A percentile compares a stretch with the other conserved stretches of the same genome.
These are phyloP conservation scores for Acrocephalus arundinaceus DNA, from an alignment of 2,113 vertebrate genomes.

Conservation along the genomic window DNA sequence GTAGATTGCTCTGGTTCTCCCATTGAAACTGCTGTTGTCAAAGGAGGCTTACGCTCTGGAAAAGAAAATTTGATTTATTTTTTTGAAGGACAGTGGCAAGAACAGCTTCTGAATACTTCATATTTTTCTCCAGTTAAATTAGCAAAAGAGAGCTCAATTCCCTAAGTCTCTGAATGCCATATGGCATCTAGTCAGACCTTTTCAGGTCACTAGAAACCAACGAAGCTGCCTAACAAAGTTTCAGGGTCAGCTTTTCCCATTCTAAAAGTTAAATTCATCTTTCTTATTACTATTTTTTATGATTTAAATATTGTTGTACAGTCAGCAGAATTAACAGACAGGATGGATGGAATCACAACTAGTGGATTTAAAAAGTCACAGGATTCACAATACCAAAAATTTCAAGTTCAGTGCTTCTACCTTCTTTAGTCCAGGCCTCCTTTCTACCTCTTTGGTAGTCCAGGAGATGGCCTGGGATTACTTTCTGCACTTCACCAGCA, in stretches of 20 bases:
- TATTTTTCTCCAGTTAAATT: neutral
- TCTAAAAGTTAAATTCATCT: neutral
- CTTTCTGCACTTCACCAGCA: neutral
- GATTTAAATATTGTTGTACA: neutral
- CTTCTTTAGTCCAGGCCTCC: neutral
- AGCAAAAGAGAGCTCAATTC: neutral
- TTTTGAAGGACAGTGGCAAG: neutral
- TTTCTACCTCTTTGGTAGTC: neutral
- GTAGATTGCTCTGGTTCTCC: conserved; percentile 77
- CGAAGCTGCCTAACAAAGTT: neutral
- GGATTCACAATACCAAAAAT: neutral
- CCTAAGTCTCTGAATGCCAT: neutral
- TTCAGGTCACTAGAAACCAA: neutral
- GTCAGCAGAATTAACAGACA: neutral
- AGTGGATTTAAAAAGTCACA: neutral
- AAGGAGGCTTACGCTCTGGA: conserved; percentile 86
- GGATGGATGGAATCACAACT: neutral
- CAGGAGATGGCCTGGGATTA: neutral
- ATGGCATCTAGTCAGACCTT: neutral
- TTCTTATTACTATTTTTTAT: neutral
- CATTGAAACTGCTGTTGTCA: conserved; percentile 76
- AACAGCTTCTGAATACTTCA: neutral
- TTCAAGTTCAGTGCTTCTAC: neutral
- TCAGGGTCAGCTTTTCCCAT: neutral
- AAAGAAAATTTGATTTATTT: neutral